Evolutionary conservation across 2,113 vertebrate genomes (phyloP).

Genomic region (Montifringilla adamsi): DNA sequence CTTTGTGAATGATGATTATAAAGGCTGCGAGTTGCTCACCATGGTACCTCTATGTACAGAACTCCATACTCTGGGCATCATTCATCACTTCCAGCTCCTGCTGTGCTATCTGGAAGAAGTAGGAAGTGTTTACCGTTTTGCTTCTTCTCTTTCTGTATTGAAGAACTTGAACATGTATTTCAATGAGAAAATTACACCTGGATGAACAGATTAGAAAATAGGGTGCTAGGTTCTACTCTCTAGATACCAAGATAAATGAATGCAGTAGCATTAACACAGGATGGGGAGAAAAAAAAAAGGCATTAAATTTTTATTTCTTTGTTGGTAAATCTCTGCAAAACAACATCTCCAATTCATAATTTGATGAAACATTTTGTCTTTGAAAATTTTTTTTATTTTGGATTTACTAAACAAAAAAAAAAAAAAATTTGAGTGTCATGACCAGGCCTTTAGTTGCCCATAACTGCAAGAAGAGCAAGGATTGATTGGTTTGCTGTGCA

Average conservation of each 20-base stretch:
- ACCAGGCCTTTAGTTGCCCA: neutral
- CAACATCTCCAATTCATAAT: neutral
- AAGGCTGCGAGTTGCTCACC: neutral
- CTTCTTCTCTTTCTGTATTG: neutral
- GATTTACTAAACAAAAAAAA: neutral
- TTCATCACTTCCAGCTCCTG: neutral
- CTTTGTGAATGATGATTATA: neutral
- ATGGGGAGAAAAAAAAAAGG: accelerated
- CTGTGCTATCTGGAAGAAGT: neutral
- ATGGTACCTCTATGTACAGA: neutral
- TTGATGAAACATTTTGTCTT: neutral
- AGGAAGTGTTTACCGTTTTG: neutral
- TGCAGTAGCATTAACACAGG: neutral
- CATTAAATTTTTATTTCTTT: neutral
- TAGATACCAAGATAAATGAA: neutral
- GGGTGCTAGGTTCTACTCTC: neutral
- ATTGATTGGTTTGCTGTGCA: neutral
- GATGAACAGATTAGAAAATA: neutral
- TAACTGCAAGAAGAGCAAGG: neutral
- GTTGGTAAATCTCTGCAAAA: neutral
- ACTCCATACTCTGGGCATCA: neutral
- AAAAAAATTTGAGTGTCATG: neutral
- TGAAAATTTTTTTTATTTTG: neutral
- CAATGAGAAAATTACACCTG: neutral
- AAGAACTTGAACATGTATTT: neutral